phyloP scores from a whole-genome alignment of 2,888 invertebrate genomes.

The Trissolcus japonicus region DNA sequence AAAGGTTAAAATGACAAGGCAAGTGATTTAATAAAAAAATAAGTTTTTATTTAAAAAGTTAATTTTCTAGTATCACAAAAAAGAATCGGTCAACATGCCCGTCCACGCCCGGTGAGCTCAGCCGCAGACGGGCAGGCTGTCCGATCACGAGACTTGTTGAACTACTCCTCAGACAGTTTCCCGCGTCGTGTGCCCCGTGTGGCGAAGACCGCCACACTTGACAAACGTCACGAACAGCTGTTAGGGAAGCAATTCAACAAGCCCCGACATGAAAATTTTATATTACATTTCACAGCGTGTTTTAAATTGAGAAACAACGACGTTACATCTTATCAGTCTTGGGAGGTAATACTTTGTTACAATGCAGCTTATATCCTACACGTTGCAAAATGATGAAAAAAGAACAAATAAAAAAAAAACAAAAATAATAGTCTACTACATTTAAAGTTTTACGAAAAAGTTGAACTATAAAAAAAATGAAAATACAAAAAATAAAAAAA shows the following conservation, averaged over 20 bases:
- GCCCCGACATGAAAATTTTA: constrained; percentile 59
- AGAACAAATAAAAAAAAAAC: not conserved
- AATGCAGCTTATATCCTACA: not conserved
- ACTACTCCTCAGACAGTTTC: constrained; percentile 12
- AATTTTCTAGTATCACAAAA: constrained; percentile 32
- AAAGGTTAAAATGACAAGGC: too few relatives aligned
- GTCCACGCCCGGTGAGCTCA: not conserved
- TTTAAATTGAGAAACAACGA: constrained; percentile 54
- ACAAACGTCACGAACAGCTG: constrained; percentile 17
- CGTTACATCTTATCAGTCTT: constrained; percentile 42
- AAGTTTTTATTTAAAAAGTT: constrained; percentile 10
- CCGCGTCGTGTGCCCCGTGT: not conserved
- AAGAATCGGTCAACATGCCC: constrained; percentile 8
- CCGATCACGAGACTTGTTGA: constrained; percentile 39
- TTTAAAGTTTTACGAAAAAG: not conserved
- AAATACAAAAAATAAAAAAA: constrained; percentile 13
- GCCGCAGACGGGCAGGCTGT: not conserved
- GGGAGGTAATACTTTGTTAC: constrained; percentile 27
- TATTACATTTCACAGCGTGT: constrained; percentile 27
- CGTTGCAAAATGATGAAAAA: not conserved
- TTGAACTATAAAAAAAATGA: constrained; percentile 11
- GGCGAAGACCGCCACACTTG: not conserved
- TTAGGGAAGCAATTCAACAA: constrained; percentile 41
- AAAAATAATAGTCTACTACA: constrained; percentile 12
- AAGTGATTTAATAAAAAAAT: constrained; percentile 3